Conservation (phyloP, 2,888 invertebrate species). For the Coelopa pilipes region DNA sequence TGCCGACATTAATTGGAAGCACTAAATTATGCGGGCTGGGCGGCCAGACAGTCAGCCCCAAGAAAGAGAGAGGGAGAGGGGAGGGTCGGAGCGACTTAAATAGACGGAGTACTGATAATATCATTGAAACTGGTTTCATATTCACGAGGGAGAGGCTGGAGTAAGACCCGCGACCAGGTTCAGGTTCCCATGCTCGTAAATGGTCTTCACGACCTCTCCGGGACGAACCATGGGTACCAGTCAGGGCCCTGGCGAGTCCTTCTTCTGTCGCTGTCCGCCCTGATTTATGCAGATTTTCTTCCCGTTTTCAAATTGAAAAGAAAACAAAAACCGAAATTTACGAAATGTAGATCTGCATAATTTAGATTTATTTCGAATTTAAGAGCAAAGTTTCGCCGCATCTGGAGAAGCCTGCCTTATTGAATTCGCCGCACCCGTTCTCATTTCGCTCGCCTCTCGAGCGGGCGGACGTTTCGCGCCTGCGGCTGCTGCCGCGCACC, state of each 20-base stretch:
- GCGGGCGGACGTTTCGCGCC: no score
- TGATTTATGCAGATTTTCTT: conserved; percentile 5
- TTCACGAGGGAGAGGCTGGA: no score
- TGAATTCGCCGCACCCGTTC: not conserved
- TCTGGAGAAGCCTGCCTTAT: not conserved
- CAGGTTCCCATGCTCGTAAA: not conserved
- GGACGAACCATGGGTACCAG: not conserved
- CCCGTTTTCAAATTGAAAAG: not conserved
- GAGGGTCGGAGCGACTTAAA: no score
- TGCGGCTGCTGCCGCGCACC: not conserved
- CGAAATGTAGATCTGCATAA: not conserved
- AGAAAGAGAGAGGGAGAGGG: no score
- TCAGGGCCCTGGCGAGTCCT: no score
- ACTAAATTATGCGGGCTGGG: no score
- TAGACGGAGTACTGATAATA: no score
- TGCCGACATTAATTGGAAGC: no score
- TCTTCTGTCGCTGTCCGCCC: no score
- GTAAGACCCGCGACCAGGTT: no score
- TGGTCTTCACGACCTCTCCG: not conserved
- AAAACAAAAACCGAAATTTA: not conserved
- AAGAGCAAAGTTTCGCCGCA: not conserved
- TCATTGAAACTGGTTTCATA: no score
- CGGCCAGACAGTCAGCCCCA: no score
- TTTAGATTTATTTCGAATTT: not conserved
- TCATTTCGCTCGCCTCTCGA: not conserved